A percentile compares a stretch with the other conserved stretches of the same genome.
phyloP scores from a whole-genome alignment of 2,888 invertebrate species.

The Drosophila koepferae region DNA sequence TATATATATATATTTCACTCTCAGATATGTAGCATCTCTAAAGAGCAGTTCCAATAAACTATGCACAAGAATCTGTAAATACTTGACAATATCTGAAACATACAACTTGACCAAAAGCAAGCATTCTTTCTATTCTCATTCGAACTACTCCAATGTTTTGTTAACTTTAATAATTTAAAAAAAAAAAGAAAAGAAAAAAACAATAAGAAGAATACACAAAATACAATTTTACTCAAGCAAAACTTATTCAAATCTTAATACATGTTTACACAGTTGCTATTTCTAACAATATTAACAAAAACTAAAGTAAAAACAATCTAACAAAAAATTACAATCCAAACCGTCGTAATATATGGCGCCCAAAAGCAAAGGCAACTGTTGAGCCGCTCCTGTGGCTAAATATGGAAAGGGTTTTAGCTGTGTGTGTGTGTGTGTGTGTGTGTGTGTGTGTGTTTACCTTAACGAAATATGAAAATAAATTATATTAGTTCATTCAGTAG shows the following conservation, averaged over 20 bases:
- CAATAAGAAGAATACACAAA: background rate
- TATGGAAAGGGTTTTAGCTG: slow-evolving; percentile 4
- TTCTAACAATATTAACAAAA: slow-evolving; percentile 4
- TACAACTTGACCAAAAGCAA: slow-evolving; percentile 26
- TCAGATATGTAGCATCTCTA: slow-evolving; percentile 2
- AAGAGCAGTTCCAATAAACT: slow-evolving; percentile 8
- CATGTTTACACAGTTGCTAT: slow-evolving; percentile 15
- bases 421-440: slow-evolving; percentile 13
- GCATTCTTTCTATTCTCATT: background rate
- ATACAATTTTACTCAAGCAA: slow-evolving; percentile 9
- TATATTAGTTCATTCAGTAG: background rate
- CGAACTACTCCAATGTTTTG: background rate
- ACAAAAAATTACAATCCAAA: background rate
- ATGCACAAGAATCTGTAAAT: slow-evolving; percentile 23
- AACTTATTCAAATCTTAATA: slow-evolving; percentile 6
- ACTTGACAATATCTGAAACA: slow-evolving; percentile 45
- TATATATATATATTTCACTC: background rate
- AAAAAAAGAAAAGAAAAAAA: background rate
- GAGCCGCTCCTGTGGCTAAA: slow-evolving; percentile 27
- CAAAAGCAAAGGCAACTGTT: slow-evolving; percentile 15
- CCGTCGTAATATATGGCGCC: background rate
- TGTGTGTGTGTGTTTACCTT: background rate
- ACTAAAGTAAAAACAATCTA: background rate
- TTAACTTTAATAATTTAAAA: background rate
- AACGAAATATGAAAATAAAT: background rate